Evolutionary conservation across 1,140 invertebrate genomes (phyloP).

Genomic region (Ceratitis capitata): DNA sequence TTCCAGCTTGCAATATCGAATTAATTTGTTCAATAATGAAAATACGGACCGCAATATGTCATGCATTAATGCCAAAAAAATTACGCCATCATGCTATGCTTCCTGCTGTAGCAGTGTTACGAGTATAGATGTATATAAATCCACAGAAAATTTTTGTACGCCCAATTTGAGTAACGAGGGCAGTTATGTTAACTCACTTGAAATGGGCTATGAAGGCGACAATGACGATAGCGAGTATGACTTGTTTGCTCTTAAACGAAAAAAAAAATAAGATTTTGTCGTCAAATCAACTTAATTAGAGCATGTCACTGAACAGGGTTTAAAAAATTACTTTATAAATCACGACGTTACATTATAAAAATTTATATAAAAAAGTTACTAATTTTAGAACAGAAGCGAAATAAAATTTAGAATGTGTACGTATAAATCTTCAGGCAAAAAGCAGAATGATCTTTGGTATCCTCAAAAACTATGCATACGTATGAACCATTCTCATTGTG

Average conservation of each 20-base stretch:
- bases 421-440: no score
- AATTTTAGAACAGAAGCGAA: no score
- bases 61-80: background rate
- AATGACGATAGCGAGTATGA: slow-evolving; percentile 41
- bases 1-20: background rate
- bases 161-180: background rate
- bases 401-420: no score
- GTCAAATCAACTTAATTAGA: background rate
- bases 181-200: background rate
- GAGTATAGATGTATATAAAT: background rate
- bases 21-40: background rate
- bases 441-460: no score
- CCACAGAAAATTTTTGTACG: background rate
- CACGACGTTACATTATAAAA: background rate
- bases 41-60: background rate
- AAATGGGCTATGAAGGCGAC: slow-evolving; percentile 50
- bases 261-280: slow-evolving; percentile 10
- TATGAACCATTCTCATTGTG: no score
- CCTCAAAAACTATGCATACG: no score
- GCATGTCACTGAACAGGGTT: background rate
- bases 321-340: background rate
- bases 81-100: slow-evolving; percentile 45
- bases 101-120: slow-evolving; percentile 48
- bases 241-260: background rate
- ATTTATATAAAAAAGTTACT: background rate